Evolutionary conservation across 1,140 invertebrate species (phyloP).

Genomic region (Ceratina japonica): DNA sequence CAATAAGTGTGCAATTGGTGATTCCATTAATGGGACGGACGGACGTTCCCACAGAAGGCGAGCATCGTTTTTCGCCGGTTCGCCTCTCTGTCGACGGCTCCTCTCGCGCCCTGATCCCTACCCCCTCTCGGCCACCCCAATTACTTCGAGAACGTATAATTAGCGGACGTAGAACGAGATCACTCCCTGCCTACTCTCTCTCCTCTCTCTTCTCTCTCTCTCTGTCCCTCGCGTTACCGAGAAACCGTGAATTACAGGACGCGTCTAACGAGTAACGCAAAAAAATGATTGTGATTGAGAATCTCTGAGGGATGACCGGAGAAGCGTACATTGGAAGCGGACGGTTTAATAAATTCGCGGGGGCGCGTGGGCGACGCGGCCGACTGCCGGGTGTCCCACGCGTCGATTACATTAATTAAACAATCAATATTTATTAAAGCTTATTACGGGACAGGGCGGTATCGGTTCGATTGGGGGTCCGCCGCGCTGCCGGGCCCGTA

Average conservation of each 20-base stretch:
- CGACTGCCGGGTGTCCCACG: conserved; percentile 64
- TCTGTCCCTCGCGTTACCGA: conserved; percentile 6
- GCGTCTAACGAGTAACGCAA: not conserved
- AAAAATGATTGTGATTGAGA: no score
- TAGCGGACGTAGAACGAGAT: conserved; percentile 42
- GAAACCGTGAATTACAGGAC: conserved; percentile 9
- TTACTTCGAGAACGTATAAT: conserved; percentile 60
- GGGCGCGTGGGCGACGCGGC: conserved; percentile 66
- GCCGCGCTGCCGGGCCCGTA: conserved; percentile 59
- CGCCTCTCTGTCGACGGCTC: conserved; percentile 44
- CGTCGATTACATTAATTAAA: conserved; percentile 76
- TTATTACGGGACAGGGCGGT: conserved; percentile 65
- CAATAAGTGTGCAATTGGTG: conserved; percentile 75
- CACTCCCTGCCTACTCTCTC: not conserved
- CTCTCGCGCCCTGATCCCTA: conserved; percentile 33
- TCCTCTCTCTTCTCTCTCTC: not conserved
- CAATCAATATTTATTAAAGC: conserved; percentile 78
- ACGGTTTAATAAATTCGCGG: conserved; percentile 53
- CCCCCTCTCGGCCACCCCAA: conserved; percentile 14
- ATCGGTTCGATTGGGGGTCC: conserved; percentile 73
- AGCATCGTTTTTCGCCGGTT: conserved; percentile 58
- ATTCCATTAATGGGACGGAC: conserved; percentile 71
- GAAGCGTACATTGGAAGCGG: conserved; percentile 13
- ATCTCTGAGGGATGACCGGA: not conserved
- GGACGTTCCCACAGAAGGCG: conserved; percentile 68